Base-by-base conservation (phyloP, 2,797 vertebrate genomes). In the Zenarchopterus dispar region DNA sequence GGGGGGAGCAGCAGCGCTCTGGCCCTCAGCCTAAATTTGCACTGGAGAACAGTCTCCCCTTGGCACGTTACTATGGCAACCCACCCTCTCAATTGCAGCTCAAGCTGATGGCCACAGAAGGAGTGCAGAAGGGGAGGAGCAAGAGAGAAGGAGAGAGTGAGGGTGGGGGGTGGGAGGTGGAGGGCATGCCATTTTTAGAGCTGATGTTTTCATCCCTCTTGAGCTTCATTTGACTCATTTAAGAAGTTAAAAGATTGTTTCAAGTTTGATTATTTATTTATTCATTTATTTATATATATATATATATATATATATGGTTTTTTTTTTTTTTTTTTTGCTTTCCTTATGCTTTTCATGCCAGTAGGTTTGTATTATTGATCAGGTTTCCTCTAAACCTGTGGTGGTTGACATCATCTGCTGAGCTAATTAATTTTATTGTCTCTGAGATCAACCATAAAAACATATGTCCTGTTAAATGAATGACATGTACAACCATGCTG, bases 61-160 rank as follows among this genome's bases (percentile, higher is more conserved):
- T 73, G 33, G 59, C 62, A 19, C 61, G 89, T 92, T 91, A 67
- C 91, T 60, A 90, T 91, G 78, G 85, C 76, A 91, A 91, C 85
- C 47, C 48, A 54, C 69, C 51, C 69, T 36, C 66, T 48, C 52
- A 42, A 54, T 63, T 1, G 57, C 71, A 63, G 26, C 82, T 78
- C 39, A 45, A 82, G 71, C 75, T 77, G 70, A 74, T 5, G 36
- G 36, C 62, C 45, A 67, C 72, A 80, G 76, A 74, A 67, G 64
- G 52, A 77, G 78, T 55, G 7, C 49, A 70, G 17, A 62, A 61
- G 50, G 22, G 58, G 54, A 41, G 44, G 62, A 56, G 46, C 3
- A 13, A 47, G 54, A 56, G 18, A 26, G n/a, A 11, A 10, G 58
- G 46, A 17, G 59, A 42, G 59, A 41, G 31, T n/a, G n/a, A n/a